A percentile compares a stretch with the other conserved stretches of the same genome.
Evolutionary conservation across 2,113 vertebrate species (phyloP).

Genomic region (Rhea pennata): DNA sequence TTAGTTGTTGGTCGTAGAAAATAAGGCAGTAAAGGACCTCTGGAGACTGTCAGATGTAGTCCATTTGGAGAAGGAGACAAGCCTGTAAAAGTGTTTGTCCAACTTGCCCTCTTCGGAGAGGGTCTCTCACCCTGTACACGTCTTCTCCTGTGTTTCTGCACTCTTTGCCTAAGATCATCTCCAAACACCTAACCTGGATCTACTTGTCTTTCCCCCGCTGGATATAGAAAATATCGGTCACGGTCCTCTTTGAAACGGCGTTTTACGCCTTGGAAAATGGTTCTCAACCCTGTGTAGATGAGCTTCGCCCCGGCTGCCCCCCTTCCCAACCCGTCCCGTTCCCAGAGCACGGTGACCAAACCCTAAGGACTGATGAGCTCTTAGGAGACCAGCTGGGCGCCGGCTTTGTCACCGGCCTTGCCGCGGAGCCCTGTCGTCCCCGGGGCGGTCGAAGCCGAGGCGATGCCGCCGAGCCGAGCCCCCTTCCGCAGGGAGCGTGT

Average conservation of each 20-base stretch:
- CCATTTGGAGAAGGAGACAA: not conserved
- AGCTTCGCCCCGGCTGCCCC: too few relatives aligned
- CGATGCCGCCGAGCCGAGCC: too few relatives aligned
- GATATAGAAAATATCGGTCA: not conserved
- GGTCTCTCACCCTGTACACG: not conserved
- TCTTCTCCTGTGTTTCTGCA: not conserved
- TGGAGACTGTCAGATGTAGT: rapidly evolving
- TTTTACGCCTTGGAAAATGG: not conserved
- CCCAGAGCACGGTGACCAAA: too few relatives aligned
- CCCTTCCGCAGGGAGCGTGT: too few relatives aligned
- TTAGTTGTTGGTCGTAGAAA: not conserved
- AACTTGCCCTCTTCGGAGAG: not conserved
- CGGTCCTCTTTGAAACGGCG: not conserved
- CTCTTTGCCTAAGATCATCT: not conserved
- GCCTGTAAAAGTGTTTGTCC: not conserved
- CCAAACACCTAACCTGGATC: not conserved
- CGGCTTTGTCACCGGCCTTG: too few relatives aligned
- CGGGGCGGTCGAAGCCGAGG: too few relatives aligned
- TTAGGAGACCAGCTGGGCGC: not conserved
- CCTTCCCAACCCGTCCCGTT: not conserved
- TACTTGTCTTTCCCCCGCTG: not conserved
- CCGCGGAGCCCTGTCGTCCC: too few relatives aligned
- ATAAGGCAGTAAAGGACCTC: not conserved
- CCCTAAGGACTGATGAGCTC: too few relatives aligned
- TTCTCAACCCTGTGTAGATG: not conserved